phyloP scores from a whole-genome alignment of 2,888 invertebrate genomes.

The Acanthopleura granulata region DNA sequence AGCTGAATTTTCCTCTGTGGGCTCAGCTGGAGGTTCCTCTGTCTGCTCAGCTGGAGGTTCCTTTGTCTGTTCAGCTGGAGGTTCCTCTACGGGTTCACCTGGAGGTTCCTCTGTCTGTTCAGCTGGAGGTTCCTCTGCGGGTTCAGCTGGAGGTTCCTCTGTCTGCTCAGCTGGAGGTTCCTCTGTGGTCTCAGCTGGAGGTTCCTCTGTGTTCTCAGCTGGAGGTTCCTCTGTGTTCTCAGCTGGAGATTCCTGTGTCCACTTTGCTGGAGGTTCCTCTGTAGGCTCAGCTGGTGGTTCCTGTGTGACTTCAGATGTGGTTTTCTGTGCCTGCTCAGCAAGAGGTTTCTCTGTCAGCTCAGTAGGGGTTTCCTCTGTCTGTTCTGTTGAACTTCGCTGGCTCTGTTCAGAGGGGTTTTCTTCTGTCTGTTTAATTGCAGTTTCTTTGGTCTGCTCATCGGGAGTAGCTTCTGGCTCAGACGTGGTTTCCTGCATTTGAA shows the following conservation, averaged over 20 bases:
- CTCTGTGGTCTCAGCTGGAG: not conserved
- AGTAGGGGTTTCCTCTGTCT: too few relatives aligned
- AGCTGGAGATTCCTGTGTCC: not conserved
- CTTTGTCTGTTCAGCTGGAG: not conserved
- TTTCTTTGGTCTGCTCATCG: not conserved
- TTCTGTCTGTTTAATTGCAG: too few relatives aligned
- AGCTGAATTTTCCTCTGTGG: not conserved
- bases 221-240: not conserved
- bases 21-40: not conserved
- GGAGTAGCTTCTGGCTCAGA: not conserved
- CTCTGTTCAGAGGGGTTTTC: too few relatives aligned
- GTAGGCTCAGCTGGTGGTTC: too few relatives aligned
- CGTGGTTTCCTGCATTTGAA: not conserved
- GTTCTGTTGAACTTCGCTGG: too few relatives aligned
- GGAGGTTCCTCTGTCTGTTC: not conserved
- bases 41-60: not conserved
- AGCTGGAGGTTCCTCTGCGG: not conserved
- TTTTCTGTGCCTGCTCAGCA: too few relatives aligned
- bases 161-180: not conserved
- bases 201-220: not conserved
- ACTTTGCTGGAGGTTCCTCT: too few relatives aligned
- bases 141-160: not conserved
- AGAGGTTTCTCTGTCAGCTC: too few relatives aligned
- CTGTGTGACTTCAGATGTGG: too few relatives aligned
- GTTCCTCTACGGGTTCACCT: not conserved